Conservation (phyloP, 2,888 invertebrate species). For the Ennomos erosarius region DNA sequence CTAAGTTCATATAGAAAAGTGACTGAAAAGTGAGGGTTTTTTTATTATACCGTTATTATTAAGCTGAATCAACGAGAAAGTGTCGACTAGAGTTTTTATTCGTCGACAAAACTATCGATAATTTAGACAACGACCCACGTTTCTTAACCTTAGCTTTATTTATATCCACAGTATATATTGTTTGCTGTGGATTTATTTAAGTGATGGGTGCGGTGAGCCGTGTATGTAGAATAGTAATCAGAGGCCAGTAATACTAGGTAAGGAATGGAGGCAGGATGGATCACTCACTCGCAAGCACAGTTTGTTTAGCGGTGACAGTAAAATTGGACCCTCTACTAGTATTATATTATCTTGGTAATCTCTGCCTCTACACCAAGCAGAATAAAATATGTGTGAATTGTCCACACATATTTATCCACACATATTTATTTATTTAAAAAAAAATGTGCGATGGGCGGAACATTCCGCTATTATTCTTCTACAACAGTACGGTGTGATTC, state of each 20-base stretch:
- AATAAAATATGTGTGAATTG: too few relatives aligned
- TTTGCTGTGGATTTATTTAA: slow-evolving; percentile 45
- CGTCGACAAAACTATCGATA: slow-evolving; percentile 3
- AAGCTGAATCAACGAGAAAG: too few relatives aligned
- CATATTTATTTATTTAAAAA: too few relatives aligned
- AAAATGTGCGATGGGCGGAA: slow-evolving; percentile 10
- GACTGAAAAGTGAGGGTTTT: too few relatives aligned
- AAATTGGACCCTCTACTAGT: slow-evolving; percentile 47
- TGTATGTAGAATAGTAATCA: slow-evolving; percentile 39
- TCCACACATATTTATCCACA: too few relatives aligned
- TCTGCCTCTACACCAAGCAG: slow-evolving; percentile 19
- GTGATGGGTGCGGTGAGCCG: slow-evolving; percentile 45
- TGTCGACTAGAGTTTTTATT: not conserved
- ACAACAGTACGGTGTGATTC: not conserved
- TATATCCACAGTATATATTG: slow-evolving; percentile 39
- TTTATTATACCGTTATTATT: too few relatives aligned
- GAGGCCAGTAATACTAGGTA: slow-evolving; percentile 36
- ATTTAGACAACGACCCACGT: not conserved
- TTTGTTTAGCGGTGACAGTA: slow-evolving; percentile 52
- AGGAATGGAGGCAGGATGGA: slow-evolving; percentile 45
- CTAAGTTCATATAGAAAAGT: too few relatives aligned
- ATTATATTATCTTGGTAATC: too few relatives aligned
- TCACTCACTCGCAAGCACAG: slow-evolving; percentile 45
- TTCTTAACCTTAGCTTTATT: slow-evolving; percentile 41
- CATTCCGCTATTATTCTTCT: not conserved